Percentiles rank a stretch among this genome's conserved stretches.
Conservation (phyloP, 2,113 vertebrate genomes). For the Epinephelus moara region DNA sequence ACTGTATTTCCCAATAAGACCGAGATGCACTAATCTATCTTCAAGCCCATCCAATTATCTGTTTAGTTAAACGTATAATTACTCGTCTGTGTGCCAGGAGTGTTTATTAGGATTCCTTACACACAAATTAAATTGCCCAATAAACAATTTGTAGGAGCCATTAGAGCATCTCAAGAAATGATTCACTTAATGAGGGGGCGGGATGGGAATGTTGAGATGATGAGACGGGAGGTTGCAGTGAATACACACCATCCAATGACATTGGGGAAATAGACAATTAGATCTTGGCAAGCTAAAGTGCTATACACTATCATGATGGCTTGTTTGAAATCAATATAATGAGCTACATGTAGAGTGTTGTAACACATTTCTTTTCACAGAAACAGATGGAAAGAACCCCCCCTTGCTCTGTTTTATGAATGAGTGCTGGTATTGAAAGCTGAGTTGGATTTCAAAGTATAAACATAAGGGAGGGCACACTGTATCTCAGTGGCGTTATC, state of each 20-base stretch:
- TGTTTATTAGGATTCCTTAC: constrained; percentile 75
- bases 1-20: constrained; percentile 44
- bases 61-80: constrained; percentile 80
- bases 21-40: constrained; percentile 62
- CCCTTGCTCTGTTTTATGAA: constrained; percentile 17
- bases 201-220: constrained; percentile 56
- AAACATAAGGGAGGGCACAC: not conserved
- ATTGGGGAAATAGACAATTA: constrained; percentile 69
- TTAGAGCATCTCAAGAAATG: constrained; percentile 79
- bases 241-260: constrained; percentile 45
- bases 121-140: constrained; percentile 78
- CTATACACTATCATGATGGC: constrained; percentile 30
- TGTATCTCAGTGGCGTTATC: constrained; percentile 7
- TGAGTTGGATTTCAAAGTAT: constrained; percentile 3
- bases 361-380: constrained; percentile 17
- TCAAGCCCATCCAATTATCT: constrained; percentile 74
- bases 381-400: constrained; percentile 29
- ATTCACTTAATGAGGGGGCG: constrained; percentile 75
- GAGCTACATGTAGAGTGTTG: constrained; percentile 40
- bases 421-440: constrained; percentile 6
- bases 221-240: constrained; percentile 47
- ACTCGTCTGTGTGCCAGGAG: constrained; percentile 67
- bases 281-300: constrained; percentile 57
- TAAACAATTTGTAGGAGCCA: constrained; percentile 82
- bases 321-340: constrained; percentile 66